Evolutionary conservation across 2,113 vertebrate species (phyloP).

Genomic region (Herpailurus yagouaroundi): DNA sequence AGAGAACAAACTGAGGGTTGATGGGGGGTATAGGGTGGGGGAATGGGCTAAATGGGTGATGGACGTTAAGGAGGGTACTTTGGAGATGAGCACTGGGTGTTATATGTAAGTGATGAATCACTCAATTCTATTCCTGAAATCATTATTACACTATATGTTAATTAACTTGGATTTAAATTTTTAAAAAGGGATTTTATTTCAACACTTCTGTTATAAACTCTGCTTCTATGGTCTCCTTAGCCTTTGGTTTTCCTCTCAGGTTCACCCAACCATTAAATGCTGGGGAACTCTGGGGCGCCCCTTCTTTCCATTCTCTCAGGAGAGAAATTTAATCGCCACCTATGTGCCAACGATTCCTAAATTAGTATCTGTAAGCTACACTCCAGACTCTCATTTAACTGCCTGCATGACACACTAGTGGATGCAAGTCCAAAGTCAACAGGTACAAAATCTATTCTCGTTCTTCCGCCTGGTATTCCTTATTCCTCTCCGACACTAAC

Average conservation of each 20-base stretch:
- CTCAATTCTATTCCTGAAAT: too few relatives aligned
- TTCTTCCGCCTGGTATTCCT: not conserved
- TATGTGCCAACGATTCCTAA: not conserved
- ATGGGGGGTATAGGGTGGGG: too few relatives aligned
- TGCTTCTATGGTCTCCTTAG: not conserved
- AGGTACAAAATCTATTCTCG: not conserved
- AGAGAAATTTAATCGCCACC: not conserved
- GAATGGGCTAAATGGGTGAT: too few relatives aligned
- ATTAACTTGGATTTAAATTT: too few relatives aligned
- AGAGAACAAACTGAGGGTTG: too few relatives aligned
- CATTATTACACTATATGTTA: too few relatives aligned
- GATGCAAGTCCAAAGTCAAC: not conserved
- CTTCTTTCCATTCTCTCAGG: not conserved
- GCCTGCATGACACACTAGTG: not conserved
- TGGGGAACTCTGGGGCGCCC: not conserved
- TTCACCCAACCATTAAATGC: not conserved
- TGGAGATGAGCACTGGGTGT: too few relatives aligned
- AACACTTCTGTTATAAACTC: not conserved
- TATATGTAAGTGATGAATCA: too few relatives aligned
- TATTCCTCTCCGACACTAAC: not conserved
- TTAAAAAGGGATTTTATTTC: not conserved
- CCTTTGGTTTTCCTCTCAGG: not conserved
- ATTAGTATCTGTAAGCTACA: not conserved
- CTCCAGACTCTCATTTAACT: not conserved
- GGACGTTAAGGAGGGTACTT: too few relatives aligned